These are phyloP conservation scores for Bombycilla garrulus DNA, from an alignment of 2,113 vertebrate genomes.

Conservation along the genomic window DNA sequence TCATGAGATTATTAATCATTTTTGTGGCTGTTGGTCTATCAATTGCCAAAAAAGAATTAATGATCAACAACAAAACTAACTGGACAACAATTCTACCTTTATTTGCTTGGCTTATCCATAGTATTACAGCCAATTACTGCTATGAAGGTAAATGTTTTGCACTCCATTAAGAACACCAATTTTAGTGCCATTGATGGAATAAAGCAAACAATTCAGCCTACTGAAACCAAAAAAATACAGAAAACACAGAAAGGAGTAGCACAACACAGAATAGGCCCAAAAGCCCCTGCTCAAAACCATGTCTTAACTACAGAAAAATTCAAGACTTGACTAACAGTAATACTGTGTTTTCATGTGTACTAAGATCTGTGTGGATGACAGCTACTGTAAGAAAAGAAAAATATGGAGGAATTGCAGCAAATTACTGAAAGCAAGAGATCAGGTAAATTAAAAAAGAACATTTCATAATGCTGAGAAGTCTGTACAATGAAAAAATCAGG, in stretches of 20 bases:
- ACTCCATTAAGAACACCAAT: background rate
- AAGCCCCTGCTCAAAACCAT: background rate
- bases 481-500: background rate
- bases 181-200: background rate
- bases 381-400: background rate
- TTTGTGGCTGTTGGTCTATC: background rate
- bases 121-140: background rate
- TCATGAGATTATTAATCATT: background rate
- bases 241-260: background rate
- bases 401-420: background rate
- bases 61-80: background rate
- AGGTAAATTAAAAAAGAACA: background rate
- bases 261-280: background rate
- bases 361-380: background rate
- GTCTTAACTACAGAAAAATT: background rate
- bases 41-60: background rate
- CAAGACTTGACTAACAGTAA: background rate
- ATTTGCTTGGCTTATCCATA: background rate
- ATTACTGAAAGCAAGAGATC: background rate
- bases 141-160: fast-evolving
- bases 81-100: background rate
- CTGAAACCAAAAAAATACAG: background rate
- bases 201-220: background rate
- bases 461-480: background rate
- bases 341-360: background rate